These are phyloP conservation scores for Anastatus disparis DNA, from an alignment of 1,140 invertebrate species.

Conservation along the genomic window DNA sequence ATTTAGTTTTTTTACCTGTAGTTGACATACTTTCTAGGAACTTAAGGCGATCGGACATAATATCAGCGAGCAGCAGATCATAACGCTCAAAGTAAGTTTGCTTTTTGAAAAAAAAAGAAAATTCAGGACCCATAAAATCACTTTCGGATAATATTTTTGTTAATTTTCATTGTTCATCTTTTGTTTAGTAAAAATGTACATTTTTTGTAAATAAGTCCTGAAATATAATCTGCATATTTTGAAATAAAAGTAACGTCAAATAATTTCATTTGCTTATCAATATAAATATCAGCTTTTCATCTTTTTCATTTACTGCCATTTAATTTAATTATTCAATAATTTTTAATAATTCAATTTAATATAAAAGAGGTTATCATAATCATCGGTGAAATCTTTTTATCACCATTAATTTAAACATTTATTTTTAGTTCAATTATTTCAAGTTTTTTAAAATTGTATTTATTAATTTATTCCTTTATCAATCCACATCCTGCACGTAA, in stretches of 20 bases:
- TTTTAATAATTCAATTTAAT: not conserved
- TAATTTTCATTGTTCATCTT: too few relatives aligned
- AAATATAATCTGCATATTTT: not conserved
- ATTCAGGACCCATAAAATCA: not conserved
- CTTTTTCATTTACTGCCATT: too few relatives aligned
- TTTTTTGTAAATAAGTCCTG: not conserved
- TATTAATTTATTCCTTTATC: not conserved
- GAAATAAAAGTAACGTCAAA: not conserved
- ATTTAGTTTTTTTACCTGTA: slow-evolving; percentile 67
- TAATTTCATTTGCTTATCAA: too few relatives aligned
- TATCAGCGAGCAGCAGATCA: slow-evolving; percentile 87
- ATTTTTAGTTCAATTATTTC: too few relatives aligned
- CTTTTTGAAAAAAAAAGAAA: slow-evolving; percentile 48
- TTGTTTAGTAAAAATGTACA: not conserved
- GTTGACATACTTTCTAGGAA: slow-evolving; percentile 75
- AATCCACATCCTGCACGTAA: not conserved
- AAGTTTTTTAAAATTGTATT: not conserved
- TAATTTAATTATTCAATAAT: not conserved
- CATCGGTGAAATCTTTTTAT: too few relatives aligned
- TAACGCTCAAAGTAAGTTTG: slow-evolving; percentile 88
- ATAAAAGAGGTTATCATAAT: too few relatives aligned
- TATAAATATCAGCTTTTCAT: too few relatives aligned
- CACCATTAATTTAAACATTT: too few relatives aligned
- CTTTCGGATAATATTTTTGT: too few relatives aligned
- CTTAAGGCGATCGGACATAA: slow-evolving; percentile 89